Conservation (phyloP, 37 sponge, comb jelly and placozoan genomes). For the Hormiphora californensis region DNA sequence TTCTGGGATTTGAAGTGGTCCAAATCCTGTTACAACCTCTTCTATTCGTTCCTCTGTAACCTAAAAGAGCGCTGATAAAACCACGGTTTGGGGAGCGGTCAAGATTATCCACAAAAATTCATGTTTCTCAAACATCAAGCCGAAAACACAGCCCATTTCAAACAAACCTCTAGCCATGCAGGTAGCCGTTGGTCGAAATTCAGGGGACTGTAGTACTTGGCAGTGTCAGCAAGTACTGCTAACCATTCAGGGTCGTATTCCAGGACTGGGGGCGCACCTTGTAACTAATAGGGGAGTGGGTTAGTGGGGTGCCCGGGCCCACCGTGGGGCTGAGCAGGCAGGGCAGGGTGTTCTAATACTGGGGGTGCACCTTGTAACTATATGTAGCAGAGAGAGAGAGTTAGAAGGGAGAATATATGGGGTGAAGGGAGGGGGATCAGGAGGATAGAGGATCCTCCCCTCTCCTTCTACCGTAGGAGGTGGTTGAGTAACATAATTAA, state of each 20-base stretch:
- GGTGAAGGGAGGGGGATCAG: not conserved
- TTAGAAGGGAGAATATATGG: no score
- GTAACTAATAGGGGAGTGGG: no score
- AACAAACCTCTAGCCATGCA: not conserved
- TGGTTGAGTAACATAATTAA: no score
- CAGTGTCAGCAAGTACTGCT: slow-evolving; percentile 64
- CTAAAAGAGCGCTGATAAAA: no score
- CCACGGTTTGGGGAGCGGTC: not conserved
- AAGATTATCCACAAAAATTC: not conserved
- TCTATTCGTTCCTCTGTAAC: not conserved
- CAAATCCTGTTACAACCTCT: not conserved
- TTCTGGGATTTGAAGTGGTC: slow-evolving; percentile 22
- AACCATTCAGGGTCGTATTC: slow-evolving; percentile 82
- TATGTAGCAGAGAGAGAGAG: no score
- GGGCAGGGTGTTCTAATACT: no score
- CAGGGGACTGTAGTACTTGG: slow-evolving; percentile 34
- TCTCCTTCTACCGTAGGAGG: not conserved
- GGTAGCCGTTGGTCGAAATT: slow-evolving; percentile 47
- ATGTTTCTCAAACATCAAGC: no score
- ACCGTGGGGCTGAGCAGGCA: no score
- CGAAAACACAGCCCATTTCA: no score
- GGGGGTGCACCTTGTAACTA: no score
- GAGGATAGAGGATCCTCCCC: not conserved
- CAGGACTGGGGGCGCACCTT: slow-evolving; percentile 57
- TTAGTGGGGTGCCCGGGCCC: no score